Conservation (phyloP, 2,113 vertebrate species). For the Phyllostomus discolor region DNA sequence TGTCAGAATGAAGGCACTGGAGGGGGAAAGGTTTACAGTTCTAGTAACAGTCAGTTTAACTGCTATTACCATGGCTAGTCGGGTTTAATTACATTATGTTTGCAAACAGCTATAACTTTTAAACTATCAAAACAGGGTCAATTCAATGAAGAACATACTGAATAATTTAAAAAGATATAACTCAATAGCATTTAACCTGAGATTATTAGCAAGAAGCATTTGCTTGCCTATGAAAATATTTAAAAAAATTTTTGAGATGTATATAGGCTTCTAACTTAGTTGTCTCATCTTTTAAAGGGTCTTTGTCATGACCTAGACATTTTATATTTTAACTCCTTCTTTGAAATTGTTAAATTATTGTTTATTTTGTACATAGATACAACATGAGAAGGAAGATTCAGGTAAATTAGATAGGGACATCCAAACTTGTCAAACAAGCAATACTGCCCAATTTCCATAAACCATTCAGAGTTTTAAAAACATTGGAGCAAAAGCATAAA, state of each 20-base stretch:
- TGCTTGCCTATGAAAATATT: background rate
- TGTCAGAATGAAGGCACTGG: background rate
- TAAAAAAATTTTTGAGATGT: background rate
- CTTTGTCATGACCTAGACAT: background rate
- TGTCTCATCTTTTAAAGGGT: background rate
- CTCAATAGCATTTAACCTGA: conserved; percentile 16
- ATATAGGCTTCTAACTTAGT: background rate
- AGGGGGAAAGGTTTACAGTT: background rate
- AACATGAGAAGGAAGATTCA: background rate
- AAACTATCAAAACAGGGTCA: background rate
- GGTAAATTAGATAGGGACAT: background rate
- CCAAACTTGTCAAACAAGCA: conserved; percentile 67
- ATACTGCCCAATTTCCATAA: background rate
- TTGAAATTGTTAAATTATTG: background rate
- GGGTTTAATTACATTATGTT: background rate
- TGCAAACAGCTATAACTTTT: conserved; percentile 26
- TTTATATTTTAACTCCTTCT: conserved; percentile 33
- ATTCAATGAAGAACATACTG: background rate
- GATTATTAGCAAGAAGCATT: background rate
- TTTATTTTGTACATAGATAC: conserved; percentile 39
- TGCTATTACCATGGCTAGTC: background rate
- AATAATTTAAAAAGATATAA: background rate
- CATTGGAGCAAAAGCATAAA: conserved; percentile 32
- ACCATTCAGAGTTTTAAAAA: background rate
- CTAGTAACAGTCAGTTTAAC: background rate